Conservation (phyloP, 2,113 vertebrate species). For the Austrofundulus limnaeus region DNA sequence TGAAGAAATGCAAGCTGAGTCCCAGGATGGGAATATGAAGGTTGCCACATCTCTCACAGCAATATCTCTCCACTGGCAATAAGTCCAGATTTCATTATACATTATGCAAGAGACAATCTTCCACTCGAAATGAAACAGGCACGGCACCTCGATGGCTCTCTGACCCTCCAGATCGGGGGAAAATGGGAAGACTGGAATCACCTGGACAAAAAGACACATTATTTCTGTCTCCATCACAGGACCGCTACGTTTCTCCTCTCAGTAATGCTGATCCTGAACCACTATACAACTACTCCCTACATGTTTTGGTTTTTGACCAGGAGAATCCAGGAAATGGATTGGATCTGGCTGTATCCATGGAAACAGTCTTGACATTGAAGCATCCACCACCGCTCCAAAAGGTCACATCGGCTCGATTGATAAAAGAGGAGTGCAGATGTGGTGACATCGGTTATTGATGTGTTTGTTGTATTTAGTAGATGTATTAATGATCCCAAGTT, state of each 20-base stretch:
- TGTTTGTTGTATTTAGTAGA: slow-evolving; percentile 2
- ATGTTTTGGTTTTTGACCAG: slow-evolving; percentile 50
- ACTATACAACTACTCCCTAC: slow-evolving; percentile 4
- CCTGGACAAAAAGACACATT: slow-evolving; percentile 46
- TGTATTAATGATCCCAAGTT: slow-evolving; percentile 9
- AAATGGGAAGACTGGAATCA: slow-evolving; percentile 43
- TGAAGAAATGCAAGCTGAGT: slow-evolving; percentile 63
- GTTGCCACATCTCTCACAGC: slow-evolving; percentile 38
- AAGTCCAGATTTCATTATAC: slow-evolving; percentile 69
- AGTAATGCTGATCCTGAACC: slow-evolving; percentile 18
- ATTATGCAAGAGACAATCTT: slow-evolving; percentile 74
- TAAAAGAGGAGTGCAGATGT: slow-evolving; percentile 39
- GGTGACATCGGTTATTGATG: slow-evolving; percentile 3
- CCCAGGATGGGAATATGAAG: slow-evolving; percentile 40
- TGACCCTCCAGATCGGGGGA: slow-evolving; percentile 48
- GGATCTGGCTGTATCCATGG: slow-evolving; percentile 63
- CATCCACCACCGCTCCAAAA: slow-evolving; percentile 51
- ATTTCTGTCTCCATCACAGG: slow-evolving; percentile 6
- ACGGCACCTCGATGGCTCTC: slow-evolving; percentile 45
- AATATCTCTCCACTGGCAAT: slow-evolving; percentile 60
- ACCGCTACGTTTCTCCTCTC: slow-evolving; percentile 7
- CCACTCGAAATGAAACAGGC: slow-evolving; percentile 60
- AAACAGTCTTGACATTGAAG: slow-evolving; percentile 56
- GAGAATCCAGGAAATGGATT: slow-evolving; percentile 42
- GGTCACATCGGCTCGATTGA: slow-evolving; percentile 64